These are phyloP conservation scores for Rhynchotus rufescens DNA, from an alignment of 2,797 vertebrate species.

Conservation along the genomic window DNA sequence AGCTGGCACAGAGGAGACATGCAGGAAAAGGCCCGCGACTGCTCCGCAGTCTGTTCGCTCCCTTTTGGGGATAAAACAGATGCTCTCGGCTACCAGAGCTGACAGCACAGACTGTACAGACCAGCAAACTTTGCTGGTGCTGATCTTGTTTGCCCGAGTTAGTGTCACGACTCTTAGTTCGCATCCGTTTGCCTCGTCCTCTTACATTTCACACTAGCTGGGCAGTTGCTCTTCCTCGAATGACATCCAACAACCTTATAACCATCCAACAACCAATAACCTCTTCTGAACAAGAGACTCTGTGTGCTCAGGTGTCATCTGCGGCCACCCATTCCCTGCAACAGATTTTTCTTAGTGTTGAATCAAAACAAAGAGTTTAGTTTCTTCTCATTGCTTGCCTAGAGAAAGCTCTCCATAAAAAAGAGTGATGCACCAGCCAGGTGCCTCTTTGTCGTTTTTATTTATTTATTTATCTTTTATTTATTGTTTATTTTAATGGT, in stretches of 20 bases:
- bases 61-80: background rate
- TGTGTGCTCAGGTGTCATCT: background rate
- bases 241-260: background rate
- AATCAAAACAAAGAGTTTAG: background rate
- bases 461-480: background rate
- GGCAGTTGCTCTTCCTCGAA: background rate
- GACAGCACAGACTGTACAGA: background rate
- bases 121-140: background rate
- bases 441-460: background rate
- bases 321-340: background rate
- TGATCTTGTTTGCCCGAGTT: fast-evolving
- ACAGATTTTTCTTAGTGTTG: background rate
- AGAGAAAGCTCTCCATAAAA: background rate
- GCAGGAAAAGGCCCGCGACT: background rate
- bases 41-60: background rate
- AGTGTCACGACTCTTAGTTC: background rate
- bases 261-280: too few species aligned
- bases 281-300: background rate
- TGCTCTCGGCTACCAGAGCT: background rate
- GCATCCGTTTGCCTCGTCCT: background rate
- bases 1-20: background rate
- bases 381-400: background rate
- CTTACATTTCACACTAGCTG: background rate
- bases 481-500: background rate
- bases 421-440: fast-evolving